Base-by-base conservation (phyloP, 2,113 vertebrate genomes). In the Thunnus maccoyii region DNA sequence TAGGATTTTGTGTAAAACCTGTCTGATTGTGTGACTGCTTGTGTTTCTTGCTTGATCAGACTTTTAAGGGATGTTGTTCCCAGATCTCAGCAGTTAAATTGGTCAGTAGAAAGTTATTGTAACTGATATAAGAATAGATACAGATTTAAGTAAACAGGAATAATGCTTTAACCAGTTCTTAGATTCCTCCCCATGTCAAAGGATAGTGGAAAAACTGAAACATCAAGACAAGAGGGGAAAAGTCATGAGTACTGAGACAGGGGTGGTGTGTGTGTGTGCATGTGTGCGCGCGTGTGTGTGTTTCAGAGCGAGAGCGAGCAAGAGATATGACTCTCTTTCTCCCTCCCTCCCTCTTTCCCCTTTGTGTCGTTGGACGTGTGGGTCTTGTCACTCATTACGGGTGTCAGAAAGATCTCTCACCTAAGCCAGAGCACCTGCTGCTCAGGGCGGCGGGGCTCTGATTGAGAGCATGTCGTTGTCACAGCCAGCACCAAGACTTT, bases 401-500 rank as follows among this genome's bases (percentile, higher is more conserved):
- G 86, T 88, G 88, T 88, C 69, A 69, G 71, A 70, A 61, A 79
- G 70, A 73, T 89, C 61, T 88, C 73, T 79, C 88, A 87, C 85
- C 78, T 73, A 72, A 32, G 58, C 57, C 65, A 9, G 67, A 32
- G 72, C 88, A 88, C 87, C 89, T 90, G 80, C 80, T 74, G 79
- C 78, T 75, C n/a, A 2, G 47, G 47, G 74, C 41, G 25, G 41
- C 20, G 30, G 72, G 32, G 13, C 52, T 55, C 48, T 66, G 76
- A 85, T 69, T 41, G 82, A 68, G 77, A 72, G 62, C n/a, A 5
- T 69, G 60, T 55, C 11, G 17, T 41, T 13, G 41, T 57, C 78
- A 74, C 75, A 52, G 76, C 18, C 44, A 56, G 60, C 74, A 66
- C 58, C 61, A 83, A 66, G 57, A 60, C 56, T 66, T 72, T 50